Percentiles rank a stretch among this genome's conserved stretches.
Evolutionary conservation across 53 echinoderm and acorn worm genomes (phyloP).

Genomic region (Holothuria scabra): DNA sequence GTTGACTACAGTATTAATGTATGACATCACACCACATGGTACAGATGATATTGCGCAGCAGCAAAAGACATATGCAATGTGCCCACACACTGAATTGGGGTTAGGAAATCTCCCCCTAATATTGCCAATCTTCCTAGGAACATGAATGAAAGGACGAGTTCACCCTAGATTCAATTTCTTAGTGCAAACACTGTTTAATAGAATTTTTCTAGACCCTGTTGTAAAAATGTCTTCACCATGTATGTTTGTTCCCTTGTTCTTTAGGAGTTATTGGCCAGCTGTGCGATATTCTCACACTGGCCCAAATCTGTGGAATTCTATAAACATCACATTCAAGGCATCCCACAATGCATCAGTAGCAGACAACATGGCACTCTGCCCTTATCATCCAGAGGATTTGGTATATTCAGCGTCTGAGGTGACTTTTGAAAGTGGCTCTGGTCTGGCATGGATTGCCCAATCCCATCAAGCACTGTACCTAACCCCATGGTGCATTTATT

Average conservation of each 20-base stretch:
- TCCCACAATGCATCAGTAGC: conserved; percentile 36
- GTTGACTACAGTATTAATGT: too few species aligned
- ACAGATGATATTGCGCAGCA: too few species aligned
- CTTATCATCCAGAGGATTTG: background rate
- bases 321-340: conserved; percentile 14
- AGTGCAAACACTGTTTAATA: too few species aligned
- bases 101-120: too few species aligned
- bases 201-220: too few species aligned
- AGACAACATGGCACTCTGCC: background rate
- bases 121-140: too few species aligned
- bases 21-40: too few species aligned
- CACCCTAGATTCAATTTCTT: too few species aligned
- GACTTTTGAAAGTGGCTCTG: conserved; percentile 42
- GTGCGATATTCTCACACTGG: conserved; percentile 39
- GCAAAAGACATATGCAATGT: too few species aligned
- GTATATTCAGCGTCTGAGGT: background rate
- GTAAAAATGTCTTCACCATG: too few species aligned
- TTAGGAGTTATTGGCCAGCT: conserved; percentile 32
- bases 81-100: too few species aligned
- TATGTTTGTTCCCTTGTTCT: background rate
- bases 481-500: conserved; percentile 28
- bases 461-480: background rate
- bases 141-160: too few species aligned
- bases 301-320: background rate
- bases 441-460: conserved; percentile 54